Percentiles rank a stretch among this genome's conserved stretches.
Evolutionary conservation across 2,797 vertebrate genomes (phyloP).

Genomic region (Anguilla pacifica): DNA sequence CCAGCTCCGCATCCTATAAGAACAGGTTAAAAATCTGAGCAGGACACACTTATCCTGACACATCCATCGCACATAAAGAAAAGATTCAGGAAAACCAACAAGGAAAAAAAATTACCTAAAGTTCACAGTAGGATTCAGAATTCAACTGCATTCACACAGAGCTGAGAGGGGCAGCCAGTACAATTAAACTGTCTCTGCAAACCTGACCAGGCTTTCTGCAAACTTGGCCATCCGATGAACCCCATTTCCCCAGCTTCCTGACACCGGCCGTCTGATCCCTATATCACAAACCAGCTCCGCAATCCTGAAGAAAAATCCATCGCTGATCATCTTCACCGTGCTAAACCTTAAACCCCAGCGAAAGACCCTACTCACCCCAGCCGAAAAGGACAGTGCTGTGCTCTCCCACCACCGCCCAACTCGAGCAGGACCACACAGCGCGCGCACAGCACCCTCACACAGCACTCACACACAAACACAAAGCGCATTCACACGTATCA

Average conservation of each 20-base stretch:
- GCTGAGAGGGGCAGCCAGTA: background rate
- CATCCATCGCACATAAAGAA: background rate
- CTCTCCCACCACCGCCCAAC: slow-evolving; percentile 26
- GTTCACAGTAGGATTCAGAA: background rate
- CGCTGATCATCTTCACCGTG: background rate
- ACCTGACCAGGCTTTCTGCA: background rate
- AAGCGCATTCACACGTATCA: background rate
- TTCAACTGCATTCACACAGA: background rate
- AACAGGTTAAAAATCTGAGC: background rate
- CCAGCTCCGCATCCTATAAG: background rate
- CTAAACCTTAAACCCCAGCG: background rate
- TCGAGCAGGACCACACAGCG: background rate
- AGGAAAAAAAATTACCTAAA: background rate
- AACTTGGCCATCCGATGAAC: background rate
- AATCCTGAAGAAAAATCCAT: background rate
- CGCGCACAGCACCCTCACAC: slow-evolving; percentile 41
- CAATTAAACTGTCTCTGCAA: background rate
- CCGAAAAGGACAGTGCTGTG: slow-evolving; percentile 22
- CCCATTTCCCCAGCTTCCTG: background rate
- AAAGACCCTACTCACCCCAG: background rate
- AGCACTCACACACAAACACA: slow-evolving; percentile 24
- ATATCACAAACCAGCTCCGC: background rate
- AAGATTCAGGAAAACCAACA: background rate
- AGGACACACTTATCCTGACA: background rate
- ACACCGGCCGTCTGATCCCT: background rate